Evolutionary conservation across 1,140 invertebrate species (phyloP).

Genomic region (Drosophila punjabiensis): DNA sequence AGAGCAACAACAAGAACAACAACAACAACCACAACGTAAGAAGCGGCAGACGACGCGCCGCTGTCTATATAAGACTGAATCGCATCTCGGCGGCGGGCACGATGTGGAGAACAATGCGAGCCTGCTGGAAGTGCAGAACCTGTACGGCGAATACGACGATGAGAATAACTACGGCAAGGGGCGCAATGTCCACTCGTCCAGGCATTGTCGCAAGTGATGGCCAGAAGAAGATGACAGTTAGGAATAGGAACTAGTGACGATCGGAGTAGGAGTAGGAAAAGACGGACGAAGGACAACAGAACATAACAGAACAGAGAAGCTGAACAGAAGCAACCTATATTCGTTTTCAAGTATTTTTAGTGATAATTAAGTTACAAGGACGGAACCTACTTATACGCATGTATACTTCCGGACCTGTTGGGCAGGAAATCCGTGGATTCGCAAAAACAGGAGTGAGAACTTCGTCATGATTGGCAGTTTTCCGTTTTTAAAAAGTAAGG

Average conservation of each 20-base stretch:
- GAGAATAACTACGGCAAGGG: conserved; percentile 77
- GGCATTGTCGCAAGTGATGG: conserved; percentile 77
- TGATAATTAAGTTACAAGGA: conserved; percentile 41
- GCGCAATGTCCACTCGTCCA: conserved; percentile 65
- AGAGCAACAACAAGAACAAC: neutral
- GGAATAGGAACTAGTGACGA: conserved; percentile 30
- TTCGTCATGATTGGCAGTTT: conserved; percentile 36
- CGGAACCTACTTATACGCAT: conserved; percentile 19
- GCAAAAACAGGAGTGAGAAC: conserved; percentile 7
- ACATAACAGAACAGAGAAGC: conserved; percentile 9
- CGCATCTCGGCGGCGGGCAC: conserved; percentile 49
- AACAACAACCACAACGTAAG: conserved; percentile 29
- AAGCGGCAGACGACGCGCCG: conserved; percentile 71
- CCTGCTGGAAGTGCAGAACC: conserved; percentile 69
- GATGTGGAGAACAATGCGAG: conserved; percentile 77
- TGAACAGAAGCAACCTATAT: conserved; percentile 28
- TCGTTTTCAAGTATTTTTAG: conserved; percentile 75
- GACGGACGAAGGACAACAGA: neutral
- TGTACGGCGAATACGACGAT: conserved; percentile 72
- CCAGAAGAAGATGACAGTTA: conserved; percentile 15
- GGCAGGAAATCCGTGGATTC: neutral
- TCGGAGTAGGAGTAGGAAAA: neutral
- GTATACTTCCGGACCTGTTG: conserved; percentile 1
- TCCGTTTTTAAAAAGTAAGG: conserved; percentile 25
- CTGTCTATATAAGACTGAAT: conserved; percentile 82